Conservation (phyloP, 2,888 invertebrate species). For the Sicus ferrugineus region DNA sequence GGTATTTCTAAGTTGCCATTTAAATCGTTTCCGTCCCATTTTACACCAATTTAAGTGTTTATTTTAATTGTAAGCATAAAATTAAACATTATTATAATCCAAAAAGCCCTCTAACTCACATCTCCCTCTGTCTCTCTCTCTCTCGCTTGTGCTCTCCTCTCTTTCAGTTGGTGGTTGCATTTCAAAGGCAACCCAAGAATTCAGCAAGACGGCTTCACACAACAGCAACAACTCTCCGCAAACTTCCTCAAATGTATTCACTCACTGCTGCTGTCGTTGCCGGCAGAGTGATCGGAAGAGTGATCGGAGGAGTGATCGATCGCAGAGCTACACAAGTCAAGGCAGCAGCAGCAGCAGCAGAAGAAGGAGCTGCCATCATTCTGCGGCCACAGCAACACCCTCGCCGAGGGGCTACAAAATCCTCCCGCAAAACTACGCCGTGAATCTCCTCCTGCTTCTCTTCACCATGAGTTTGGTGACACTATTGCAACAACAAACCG, state of each 20-base stretch:
- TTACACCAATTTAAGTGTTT: no score
- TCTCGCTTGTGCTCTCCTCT: constrained; percentile 14
- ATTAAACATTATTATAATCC: no score
- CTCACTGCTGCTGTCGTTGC: constrained; percentile 6
- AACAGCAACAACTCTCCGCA: constrained; percentile 23
- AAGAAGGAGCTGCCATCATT: neutral
- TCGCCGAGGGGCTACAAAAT: neutral
- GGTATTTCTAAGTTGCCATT: no score
- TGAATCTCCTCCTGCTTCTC: constrained; percentile 37
- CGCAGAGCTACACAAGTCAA: constrained; percentile 23
- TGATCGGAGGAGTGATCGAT: neutral
- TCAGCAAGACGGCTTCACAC: constrained; percentile 54
- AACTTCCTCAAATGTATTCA: constrained; percentile 37
- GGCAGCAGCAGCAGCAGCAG: constrained; percentile 7
- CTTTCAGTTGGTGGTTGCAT: constrained; percentile 53
- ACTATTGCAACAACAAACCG: constrained; percentile 32
- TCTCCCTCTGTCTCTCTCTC: neutral
- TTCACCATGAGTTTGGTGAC: constrained; percentile 30
- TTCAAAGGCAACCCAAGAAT: constrained; percentile 50
- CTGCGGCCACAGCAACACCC: neutral
- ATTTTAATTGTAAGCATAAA: no score
- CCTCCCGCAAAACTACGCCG: constrained; percentile 23
- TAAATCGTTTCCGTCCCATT: no score
- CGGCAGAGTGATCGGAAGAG: constrained; percentile 30
- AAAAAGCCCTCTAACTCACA: no score